These are phyloP conservation scores for Ostrea edulis DNA, from an alignment of 1,140 invertebrate genomes.

Conservation along the genomic window DNA sequence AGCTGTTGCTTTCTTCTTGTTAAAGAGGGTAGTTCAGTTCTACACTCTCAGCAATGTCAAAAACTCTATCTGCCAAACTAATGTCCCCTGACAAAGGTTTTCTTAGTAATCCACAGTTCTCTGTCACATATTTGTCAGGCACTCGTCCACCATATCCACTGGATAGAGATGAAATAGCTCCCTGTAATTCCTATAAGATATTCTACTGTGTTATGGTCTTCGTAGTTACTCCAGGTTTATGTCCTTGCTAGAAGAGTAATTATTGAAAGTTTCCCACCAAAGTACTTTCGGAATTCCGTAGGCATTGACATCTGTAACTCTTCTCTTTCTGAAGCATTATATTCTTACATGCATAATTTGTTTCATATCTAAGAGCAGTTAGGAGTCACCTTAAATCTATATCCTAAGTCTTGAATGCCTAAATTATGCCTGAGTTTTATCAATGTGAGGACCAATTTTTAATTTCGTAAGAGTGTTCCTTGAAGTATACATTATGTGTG, in stretches of 20 bases:
- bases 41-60: too few species aligned
- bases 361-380: conserved; percentile 48
- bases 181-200: too few species aligned
- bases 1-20: too few species aligned
- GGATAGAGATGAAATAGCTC: too few species aligned
- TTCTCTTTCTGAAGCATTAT: conserved; percentile 49
- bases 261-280: conserved; percentile 45
- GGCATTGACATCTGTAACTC: conserved; percentile 53
- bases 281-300: conserved; percentile 56
- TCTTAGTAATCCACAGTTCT: too few species aligned
- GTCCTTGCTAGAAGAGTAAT: conserved; percentile 34
- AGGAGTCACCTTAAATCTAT: conserved; percentile 52
- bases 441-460: conserved; percentile 38
- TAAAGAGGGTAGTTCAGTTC: too few species aligned
- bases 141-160: too few species aligned
- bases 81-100: too few species aligned
- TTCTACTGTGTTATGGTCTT: too few species aligned
- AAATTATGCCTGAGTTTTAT: conserved; percentile 44
- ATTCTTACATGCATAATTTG: conserved; percentile 55
- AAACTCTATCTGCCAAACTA: too few species aligned
- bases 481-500: neutral
- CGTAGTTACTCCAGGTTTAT: conserved; percentile 47
- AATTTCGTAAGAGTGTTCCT: conserved; percentile 46
- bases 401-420: conserved; percentile 46
- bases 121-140: too few species aligned